Conservation (phyloP, 2,888 invertebrate genomes). For the Reticulitermes lucifugus region DNA sequence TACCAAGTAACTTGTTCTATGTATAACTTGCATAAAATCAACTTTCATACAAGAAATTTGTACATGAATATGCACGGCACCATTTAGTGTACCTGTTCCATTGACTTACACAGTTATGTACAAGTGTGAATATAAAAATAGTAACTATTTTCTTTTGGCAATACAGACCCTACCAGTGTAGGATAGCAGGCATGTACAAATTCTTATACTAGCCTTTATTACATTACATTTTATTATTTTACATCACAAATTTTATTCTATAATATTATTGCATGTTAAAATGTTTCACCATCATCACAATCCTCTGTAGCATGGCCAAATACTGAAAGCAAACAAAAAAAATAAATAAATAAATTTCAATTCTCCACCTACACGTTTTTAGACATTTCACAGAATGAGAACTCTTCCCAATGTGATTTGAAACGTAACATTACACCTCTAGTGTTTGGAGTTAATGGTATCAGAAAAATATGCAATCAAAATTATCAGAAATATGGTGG, state of each 20-base stretch:
- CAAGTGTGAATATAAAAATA: constrained; percentile 21
- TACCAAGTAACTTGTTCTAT: too few species aligned
- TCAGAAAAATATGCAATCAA: too few species aligned
- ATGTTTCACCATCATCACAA: constrained; percentile 89
- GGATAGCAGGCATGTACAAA: neutral
- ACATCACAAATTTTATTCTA: neutral
- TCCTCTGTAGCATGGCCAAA: constrained; percentile 90
- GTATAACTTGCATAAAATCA: too few species aligned
- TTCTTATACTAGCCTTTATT: neutral
- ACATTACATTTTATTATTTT: neutral
- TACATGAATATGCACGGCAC: too few species aligned
- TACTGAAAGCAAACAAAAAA: constrained; percentile 70
- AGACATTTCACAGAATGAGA: neutral
- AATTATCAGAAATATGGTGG: neutral
- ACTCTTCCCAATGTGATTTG: neutral
- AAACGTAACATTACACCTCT: too few species aligned
- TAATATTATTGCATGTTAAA: constrained; percentile 63
- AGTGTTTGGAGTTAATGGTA: too few species aligned
- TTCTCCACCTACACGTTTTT: neutral
- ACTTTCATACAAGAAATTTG: too few species aligned
- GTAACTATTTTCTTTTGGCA: constrained; percentile 4
- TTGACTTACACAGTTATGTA: constrained; percentile 5
- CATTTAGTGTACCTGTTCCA: too few species aligned
- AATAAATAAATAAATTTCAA: neutral
- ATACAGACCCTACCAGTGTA: constrained; percentile 1